Evolutionary conservation across 1,140 invertebrate species (phyloP).

Genomic region (Apis cerana): DNA sequence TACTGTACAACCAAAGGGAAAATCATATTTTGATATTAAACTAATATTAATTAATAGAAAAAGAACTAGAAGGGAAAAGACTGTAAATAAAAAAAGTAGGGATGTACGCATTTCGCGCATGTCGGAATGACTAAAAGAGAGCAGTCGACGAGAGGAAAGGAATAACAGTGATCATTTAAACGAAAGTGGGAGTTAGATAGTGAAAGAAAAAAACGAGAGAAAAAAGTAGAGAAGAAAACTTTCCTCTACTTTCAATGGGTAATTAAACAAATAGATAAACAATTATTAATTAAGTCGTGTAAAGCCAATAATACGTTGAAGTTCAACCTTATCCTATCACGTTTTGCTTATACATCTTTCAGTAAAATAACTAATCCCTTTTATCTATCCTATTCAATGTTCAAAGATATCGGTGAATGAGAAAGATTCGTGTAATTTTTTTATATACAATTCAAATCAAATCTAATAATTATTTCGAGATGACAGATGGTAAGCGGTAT

Average conservation of each 20-base stretch:
- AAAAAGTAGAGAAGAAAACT: not conserved
- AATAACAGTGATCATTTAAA: not conserved
- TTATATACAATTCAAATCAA: not conserved
- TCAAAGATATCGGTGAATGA: slow-evolving; percentile 6
- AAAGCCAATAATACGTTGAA: slow-evolving; percentile 36
- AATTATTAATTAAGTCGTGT: slow-evolving; percentile 25
- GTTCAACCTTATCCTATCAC: not conserved
- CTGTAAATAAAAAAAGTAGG: slow-evolving; percentile 7
- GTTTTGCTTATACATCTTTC: not conserved
- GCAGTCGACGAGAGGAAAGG: not conserved
- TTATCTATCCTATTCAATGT: not conserved
- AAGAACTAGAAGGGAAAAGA: slow-evolving; percentile 10
- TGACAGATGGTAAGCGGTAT: slow-evolving; percentile 55
- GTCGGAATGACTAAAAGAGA: slow-evolving; percentile 40
- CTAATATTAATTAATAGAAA: not conserved
- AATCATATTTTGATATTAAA: not conserved
- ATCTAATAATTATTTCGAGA: slow-evolving; percentile 2
- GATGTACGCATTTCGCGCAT: slow-evolving; percentile 54
- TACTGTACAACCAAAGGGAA: not conserved
- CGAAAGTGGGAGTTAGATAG: not conserved
- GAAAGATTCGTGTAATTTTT: not conserved
- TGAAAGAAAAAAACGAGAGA: not conserved
- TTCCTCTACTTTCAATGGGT: not conserved
- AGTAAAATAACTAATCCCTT: not conserved
- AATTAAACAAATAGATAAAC: not conserved